Base-by-base conservation (phyloP, 2,113 vertebrate genomes). In the Monarcha castaneiventris region DNA sequence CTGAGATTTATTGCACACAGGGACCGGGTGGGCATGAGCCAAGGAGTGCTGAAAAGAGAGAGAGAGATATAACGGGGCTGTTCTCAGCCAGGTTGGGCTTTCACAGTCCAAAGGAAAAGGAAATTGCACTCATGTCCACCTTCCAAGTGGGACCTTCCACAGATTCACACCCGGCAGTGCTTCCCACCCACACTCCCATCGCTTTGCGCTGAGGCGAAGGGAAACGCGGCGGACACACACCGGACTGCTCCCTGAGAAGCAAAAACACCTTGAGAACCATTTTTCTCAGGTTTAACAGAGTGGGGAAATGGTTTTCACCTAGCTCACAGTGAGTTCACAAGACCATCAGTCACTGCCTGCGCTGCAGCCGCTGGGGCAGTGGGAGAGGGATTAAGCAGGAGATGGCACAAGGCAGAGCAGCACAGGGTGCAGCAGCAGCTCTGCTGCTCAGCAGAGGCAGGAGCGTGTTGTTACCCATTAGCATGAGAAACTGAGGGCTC, bases 201-300 rank as follows among this genome's bases (percentile, higher is more conserved):
- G 39, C 67, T 87, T 71, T 63, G 66, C 43, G 7, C 55, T 0
- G 35, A 54, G 32, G 55, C 22, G 46, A 54, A 33, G 1, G 19
- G 25, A 39, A 94, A 72, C 3, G 11, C 3, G 56, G 37, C 35
- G 56, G 64, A 33, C 32, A 33, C 21, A 59, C n/a, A 23, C 22
- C 4, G n/a, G 25, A 3, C 26, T 54, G 41, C 59, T 85, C 41
- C 39, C 29, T 10, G 21, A 35, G 64, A 71, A 77, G 35, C 43
- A 54, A 20, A 71, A 91, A 1, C 76, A 67, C 59, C 61, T 48
- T 22, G 41, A 75, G 71, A 84, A 63, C 27, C 39, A 85, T 94
- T 95, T 95, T 87, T 93, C 87, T 91, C 66, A 7, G 51, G 76
- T 90, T 92, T 92, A 92, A 81, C 76, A 33, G 84, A 84, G 89